A percentile compares a stretch with the other conserved stretches of the same genome.
Evolutionary conservation across 2,888 invertebrate species (phyloP).

Genomic region (Rugalucina vietnamica): DNA sequence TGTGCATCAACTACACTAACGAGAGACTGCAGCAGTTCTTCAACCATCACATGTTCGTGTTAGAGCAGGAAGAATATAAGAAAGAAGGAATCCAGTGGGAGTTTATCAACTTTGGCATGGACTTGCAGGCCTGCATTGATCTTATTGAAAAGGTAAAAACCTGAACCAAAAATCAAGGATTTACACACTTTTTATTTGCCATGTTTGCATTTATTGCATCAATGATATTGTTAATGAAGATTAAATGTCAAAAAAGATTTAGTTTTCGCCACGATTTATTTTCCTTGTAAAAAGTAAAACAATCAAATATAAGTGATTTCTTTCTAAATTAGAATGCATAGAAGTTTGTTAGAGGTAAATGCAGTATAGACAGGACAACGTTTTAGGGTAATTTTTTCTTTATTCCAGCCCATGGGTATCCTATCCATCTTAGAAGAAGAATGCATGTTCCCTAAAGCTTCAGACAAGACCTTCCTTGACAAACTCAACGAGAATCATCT

Average conservation of each 20-base stretch:
- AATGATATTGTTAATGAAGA: too few relatives aligned
- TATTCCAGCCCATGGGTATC: conserved; percentile 99
- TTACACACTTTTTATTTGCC: background rate
- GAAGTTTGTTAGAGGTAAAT: too few relatives aligned
- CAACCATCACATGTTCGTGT: conserved; percentile 98
- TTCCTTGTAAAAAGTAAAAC: too few relatives aligned
- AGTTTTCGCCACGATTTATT: too few relatives aligned
- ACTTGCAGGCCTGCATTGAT: conserved; percentile 97
- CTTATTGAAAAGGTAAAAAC: conserved; percentile 86
- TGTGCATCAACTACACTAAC: conserved; percentile 99
- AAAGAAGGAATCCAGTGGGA: conserved; percentile 97
- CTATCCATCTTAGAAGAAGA: conserved; percentile 99
- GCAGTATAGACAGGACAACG: too few relatives aligned
- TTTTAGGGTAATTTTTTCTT: too few relatives aligned
- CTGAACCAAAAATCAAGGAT: background rate
- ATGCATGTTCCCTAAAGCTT: conserved; percentile 99
- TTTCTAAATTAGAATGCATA: too few relatives aligned
- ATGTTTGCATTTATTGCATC: background rate
- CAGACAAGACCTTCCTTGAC: conserved; percentile 98
- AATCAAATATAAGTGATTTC: too few relatives aligned
- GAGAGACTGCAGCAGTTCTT: conserved; percentile 99
- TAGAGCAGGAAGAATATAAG: conserved; percentile 98
- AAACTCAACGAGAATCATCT: conserved; percentile 99
- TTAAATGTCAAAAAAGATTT: too few relatives aligned
- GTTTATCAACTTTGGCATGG: conserved; percentile 99